phyloP scores from a whole-genome alignment of 1,140 invertebrate species.

The Ridgeia piscesae region DNA sequence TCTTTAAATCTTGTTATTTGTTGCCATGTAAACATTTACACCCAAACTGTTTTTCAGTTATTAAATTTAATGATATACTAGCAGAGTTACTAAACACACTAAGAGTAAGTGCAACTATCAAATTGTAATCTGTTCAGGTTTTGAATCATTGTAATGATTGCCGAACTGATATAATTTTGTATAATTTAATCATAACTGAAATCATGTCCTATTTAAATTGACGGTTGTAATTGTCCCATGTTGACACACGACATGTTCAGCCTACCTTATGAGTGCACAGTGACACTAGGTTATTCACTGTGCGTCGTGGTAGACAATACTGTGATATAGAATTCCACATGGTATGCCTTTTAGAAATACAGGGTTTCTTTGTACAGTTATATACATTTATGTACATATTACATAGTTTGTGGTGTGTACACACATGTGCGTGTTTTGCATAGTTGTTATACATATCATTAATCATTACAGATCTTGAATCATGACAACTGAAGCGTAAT shows the following conservation, averaged over 20 bases:
- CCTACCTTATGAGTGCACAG: background rate
- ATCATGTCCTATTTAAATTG: background rate
- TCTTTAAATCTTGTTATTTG: background rate
- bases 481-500: background rate
- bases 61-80: background rate
- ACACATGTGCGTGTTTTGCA: background rate
- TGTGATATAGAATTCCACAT: background rate
- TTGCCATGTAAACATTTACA: background rate
- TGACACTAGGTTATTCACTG: background rate
- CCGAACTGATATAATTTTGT: background rate
- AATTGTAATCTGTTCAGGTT: background rate
- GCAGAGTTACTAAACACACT: background rate
- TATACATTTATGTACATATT: slow-evolving; percentile 18
- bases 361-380: slow-evolving; percentile 20
- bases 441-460: background rate
- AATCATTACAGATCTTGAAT: background rate
- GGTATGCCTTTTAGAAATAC: background rate
- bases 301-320: background rate
- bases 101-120: background rate
- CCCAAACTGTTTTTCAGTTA: background rate
- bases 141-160: background rate
- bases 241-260: background rate
- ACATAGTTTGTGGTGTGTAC: background rate
- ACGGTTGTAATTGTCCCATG: background rate
- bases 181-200: background rate